Conservation (phyloP, 2,888 invertebrate genomes). For the Luffia ferchaultella region DNA sequence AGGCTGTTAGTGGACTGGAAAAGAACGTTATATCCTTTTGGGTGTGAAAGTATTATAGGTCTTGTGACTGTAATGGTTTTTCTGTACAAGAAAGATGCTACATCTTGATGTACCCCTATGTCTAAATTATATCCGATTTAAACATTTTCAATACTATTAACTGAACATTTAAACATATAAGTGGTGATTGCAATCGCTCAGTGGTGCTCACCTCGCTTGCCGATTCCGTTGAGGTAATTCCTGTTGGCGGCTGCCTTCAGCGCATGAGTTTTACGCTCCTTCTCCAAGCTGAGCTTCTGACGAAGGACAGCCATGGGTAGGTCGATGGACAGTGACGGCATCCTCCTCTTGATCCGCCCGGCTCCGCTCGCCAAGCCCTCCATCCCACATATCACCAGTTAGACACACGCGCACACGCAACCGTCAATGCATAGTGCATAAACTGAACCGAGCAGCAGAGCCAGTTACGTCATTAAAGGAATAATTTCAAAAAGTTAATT, state of each 20-base stretch:
- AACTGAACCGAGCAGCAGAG: not conserved
- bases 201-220: slow-evolving; percentile 69
- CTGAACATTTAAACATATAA: no score
- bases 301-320: slow-evolving; percentile 87
- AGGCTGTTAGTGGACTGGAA: no score
- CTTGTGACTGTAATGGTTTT: no score
- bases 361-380: slow-evolving; percentile 19
- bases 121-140: no score
- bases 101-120: no score
- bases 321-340: slow-evolving; percentile 82
- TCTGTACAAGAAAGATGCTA: no score
- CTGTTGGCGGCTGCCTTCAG: slow-evolving; percentile 70
- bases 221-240: slow-evolving; percentile 76
- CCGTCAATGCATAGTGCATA: not conserved
- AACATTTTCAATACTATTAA: no score
- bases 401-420: not conserved
- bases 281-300: slow-evolving; percentile 79
- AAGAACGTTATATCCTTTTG: no score
- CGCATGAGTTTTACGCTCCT: slow-evolving; percentile 73
- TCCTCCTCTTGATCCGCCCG: slow-evolving; percentile 64
- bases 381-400: not conserved
- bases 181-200: no score
- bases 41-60: no score
- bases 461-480: not conserved
- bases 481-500: not conserved